A percentile compares a stretch with the other conserved stretches of the same genome.
Conservation (phyloP, 2,113 vertebrate genomes). For the Chitala chitala region DNA sequence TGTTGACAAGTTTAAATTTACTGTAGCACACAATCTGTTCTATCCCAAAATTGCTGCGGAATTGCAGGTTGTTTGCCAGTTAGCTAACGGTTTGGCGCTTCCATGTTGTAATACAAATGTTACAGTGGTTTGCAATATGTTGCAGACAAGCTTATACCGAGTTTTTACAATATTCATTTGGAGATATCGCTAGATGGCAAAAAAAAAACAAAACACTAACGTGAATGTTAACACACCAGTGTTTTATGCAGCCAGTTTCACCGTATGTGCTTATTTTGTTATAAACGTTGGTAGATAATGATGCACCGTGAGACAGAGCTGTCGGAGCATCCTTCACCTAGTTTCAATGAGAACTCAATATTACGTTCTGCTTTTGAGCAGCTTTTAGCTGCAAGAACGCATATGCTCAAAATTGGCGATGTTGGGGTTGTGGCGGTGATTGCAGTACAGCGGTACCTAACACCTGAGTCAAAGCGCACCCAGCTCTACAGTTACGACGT, state of each 20-base stretch:
- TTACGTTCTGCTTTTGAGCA: constrained; percentile 22
- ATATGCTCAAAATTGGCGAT: constrained; percentile 31
- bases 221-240: too few relatives aligned
- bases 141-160: neutral
- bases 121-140: neutral
- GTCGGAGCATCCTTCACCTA: neutral
- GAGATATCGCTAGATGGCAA: too few relatives aligned
- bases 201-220: too few relatives aligned
- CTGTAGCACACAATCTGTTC: neutral
- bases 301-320: neutral
- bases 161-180: too few relatives aligned
- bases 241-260: too few relatives aligned
- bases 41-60: neutral
- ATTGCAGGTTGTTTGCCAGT: neutral
- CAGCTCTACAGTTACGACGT: constrained; percentile 59
- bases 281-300: too few relatives aligned
- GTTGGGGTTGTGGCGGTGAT: constrained; percentile 52
- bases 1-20: neutral
- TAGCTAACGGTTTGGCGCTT: neutral
- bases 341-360: neutral
- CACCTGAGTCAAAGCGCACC: neutral
- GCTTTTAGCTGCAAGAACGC: constrained; percentile 21
- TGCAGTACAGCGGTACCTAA: constrained; percentile 59
- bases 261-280: too few relatives aligned
- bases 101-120: too few relatives aligned